Conservation (phyloP, 2,888 invertebrate species). For the Euplexia lucipara region DNA sequence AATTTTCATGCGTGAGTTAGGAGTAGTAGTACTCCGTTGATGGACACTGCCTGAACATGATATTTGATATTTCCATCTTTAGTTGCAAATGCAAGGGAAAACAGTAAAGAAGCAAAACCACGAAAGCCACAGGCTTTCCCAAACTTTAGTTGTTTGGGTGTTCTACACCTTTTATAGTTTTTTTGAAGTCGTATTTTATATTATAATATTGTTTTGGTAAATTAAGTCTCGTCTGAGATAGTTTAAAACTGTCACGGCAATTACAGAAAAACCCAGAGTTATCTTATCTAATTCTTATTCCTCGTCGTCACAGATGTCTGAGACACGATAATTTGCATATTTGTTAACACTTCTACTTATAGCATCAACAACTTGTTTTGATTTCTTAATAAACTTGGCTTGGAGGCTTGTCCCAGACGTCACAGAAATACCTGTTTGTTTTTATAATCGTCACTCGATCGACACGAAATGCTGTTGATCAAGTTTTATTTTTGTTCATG, state of each 20-base stretch:
- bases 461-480: not conserved
- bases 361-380: conserved; percentile 45
- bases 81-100: no score
- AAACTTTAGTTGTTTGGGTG: no score
- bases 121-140: no score
- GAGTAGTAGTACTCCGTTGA: no score
- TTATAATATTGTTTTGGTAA: no score
- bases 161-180: no score
- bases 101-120: no score
- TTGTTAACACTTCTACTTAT: conserved; percentile 41
- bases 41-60: no score
- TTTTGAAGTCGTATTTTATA: no score
- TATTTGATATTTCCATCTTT: no score
- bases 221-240: not conserved
- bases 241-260: not conserved
- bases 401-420: conserved; percentile 63
- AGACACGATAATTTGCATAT: conserved; percentile 42
- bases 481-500: not conserved
- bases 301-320: conserved; percentile 5
- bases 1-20: no score
- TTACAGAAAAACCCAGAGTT: not conserved
- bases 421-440: conserved; percentile 42
- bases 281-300: conserved; percentile 19
- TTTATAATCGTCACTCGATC: conserved; percentile 12
- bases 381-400: conserved; percentile 35